These are phyloP conservation scores for Drosophila pruinosa DNA, from an alignment of 1,140 invertebrate species.

Conservation along the genomic window DNA sequence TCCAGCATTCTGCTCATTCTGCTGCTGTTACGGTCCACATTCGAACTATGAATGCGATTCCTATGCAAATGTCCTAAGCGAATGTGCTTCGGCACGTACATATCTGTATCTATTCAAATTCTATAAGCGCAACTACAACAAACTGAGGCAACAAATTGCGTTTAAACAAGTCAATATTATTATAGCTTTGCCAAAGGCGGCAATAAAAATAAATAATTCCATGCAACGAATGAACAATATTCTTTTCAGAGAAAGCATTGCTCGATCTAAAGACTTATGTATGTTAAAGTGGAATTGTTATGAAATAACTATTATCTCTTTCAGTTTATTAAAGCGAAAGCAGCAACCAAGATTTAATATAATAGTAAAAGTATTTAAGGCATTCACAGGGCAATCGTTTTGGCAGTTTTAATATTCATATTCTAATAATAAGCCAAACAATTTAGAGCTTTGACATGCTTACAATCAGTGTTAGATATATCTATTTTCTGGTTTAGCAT, in stretches of 20 bases:
- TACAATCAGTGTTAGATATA: not conserved
- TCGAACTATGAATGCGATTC: constrained; percentile 62
- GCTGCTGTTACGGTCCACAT: constrained; percentile 1
- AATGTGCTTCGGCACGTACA: constrained; percentile 30
- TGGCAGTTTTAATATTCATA: not conserved
- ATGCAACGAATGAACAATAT: not conserved
- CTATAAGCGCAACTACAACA: constrained; percentile 5
- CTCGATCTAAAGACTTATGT: not conserved
- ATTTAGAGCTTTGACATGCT: not conserved
- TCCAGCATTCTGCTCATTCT: not conserved
- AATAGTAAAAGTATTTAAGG: too few relatives aligned
- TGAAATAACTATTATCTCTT: too few relatives aligned
- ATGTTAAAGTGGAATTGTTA: not conserved
- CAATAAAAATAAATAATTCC: constrained; percentile 28
- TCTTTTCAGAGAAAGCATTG: not conserved
- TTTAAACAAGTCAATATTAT: constrained; percentile 41
- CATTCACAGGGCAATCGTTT: not conserved
- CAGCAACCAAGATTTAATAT: not conserved
- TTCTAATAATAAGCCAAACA: not conserved
- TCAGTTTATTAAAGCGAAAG: too few relatives aligned
- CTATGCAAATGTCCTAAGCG: constrained; percentile 47
- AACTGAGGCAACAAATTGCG: constrained; percentile 11
- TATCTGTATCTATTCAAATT: constrained; percentile 12
- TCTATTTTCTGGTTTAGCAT: constrained; percentile 3
- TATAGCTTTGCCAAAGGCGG: not conserved